Base-by-base conservation (phyloP, 1,140 invertebrate genomes). In the Drosophila ohnishii region DNA sequence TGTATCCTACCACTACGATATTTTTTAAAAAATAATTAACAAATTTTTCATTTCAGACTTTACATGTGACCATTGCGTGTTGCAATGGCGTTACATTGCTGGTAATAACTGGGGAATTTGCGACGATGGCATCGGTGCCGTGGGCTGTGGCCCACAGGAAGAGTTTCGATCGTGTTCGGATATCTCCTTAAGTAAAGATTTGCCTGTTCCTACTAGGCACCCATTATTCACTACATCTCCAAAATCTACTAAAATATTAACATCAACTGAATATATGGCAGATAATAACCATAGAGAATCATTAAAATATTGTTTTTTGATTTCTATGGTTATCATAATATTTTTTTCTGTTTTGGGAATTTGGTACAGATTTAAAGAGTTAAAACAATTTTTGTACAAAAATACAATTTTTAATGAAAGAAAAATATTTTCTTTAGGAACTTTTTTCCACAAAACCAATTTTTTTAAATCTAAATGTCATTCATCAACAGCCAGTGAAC, bases 121-220 rank as follows among this genome's bases (percentile, higher is more conserved):
- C 69, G 75, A 76, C 2, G 63, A 93, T 70, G 92, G 92, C 14
- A 85, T 9, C 13, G 76, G 77, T 5, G 84, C 74, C 19, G 10
- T 93, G 9, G 94, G 94, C 7, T 95, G 94, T 65, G 95, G 94
- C n/a, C 82, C 91, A 3, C 95, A 95, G 78, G 95, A 96, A 89
- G 96, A 97, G 85, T 98, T 98, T 86, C 93, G 97, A 9, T 95
- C 96, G 0, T 98, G 97, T 78, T 95, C 97, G 1, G 97, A 98
- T 82, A 95, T 98, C 11, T 92, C 94, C 2, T 95, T 98, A 19
- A 94, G 93, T 1, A 93, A 94, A 35, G 80, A 92, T 16, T 90
- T 80, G 53, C 47, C 85, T 9, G 65, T 71, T 39, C 76, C 75
- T 16, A 82, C 85, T 16, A 32, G 65, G 28, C 71, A 73, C n/a